Percentiles rank a stretch among this genome's conserved stretches.
Evolutionary conservation across 92 coral and sea anemone genomes (phyloP).

Genomic region (Umimayanthus kanabou): DNA sequence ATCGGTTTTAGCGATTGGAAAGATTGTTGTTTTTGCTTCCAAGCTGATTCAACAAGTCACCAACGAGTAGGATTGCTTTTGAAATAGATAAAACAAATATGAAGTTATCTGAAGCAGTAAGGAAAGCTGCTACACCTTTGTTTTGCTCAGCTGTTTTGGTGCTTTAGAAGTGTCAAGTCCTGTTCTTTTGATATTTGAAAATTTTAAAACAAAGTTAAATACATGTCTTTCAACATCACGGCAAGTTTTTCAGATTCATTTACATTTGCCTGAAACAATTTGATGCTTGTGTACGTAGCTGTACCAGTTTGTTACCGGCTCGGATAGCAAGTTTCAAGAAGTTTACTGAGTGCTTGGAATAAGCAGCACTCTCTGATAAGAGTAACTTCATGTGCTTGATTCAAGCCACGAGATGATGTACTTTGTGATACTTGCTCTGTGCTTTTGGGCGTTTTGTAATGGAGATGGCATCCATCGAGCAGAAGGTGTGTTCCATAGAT

Average conservation of each 20-base stretch:
- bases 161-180: not conserved
- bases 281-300: not conserved
- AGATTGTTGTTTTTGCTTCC: not conserved
- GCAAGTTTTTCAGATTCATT: not conserved
- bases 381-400: not conserved
- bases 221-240: not conserved
- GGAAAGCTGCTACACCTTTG: not conserved
- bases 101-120: not conserved
- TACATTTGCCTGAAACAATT: not conserved
- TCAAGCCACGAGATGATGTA: not conserved
- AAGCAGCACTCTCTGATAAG: not conserved
- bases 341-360: no score
- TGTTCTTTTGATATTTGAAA: not conserved
- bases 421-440: not conserved
- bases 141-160: not conserved
- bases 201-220: not conserved
- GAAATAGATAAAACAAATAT: not conserved
- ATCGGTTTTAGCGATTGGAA: not conserved
- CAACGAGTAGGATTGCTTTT: not conserved
- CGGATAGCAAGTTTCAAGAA: not conserved
- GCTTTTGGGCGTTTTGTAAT: constrained; percentile 3
- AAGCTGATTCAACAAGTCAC: constrained; percentile 5
- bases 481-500: constrained; percentile 2
- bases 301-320: not conserved
- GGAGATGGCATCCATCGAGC: constrained; percentile 13